A percentile compares a stretch with the other conserved stretches of the same genome.
Conservation (phyloP, 2,888 invertebrate genomes). For the Adela reaumurella region DNA sequence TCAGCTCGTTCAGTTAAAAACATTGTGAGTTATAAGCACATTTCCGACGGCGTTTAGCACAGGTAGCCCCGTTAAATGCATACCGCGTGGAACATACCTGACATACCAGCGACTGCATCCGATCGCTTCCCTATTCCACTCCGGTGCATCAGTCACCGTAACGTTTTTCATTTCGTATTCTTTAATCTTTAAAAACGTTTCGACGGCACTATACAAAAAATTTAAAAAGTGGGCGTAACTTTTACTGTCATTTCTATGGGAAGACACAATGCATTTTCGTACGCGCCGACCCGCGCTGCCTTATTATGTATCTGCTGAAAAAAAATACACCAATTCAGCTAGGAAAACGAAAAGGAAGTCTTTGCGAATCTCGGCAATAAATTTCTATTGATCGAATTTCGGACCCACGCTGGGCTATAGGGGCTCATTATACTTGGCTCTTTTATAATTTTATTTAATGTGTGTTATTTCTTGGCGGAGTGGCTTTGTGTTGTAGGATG, state of each 20-base stretch:
- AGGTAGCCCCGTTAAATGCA: too few relatives aligned
- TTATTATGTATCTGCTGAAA: slow-evolving; percentile 24
- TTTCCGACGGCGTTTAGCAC: too few relatives aligned
- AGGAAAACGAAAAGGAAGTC: slow-evolving; percentile 36
- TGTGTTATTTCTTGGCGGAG: background rate
- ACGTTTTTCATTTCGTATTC: slow-evolving; percentile 24
- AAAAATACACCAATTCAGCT: slow-evolving; percentile 18
- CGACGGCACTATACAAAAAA: slow-evolving; percentile 31
- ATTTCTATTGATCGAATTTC: slow-evolving; percentile 52
- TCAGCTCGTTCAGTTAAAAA: too few relatives aligned
- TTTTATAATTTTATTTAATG: slow-evolving; percentile 1
- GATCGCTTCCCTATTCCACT: background rate
- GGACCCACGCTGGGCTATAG: slow-evolving; percentile 52
- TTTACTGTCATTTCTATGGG: slow-evolving; percentile 41
- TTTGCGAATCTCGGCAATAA: slow-evolving; percentile 53
- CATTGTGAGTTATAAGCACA: too few relatives aligned
- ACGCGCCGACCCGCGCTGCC: slow-evolving; percentile 27
- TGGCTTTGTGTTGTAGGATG: background rate
- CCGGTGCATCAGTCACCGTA: slow-evolving; percentile 18
- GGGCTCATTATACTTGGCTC: slow-evolving; percentile 43
- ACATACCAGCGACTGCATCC: too few relatives aligned
- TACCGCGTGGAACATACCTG: too few relatives aligned
- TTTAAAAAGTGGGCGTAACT: slow-evolving; percentile 53
- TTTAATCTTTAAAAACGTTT: slow-evolving; percentile 51
- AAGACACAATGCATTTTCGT: slow-evolving; percentile 31